A percentile compares a stretch with the other conserved stretches of the same genome.
Evolutionary conservation across 2,113 vertebrate species (phyloP).

Genomic region (Daboia siamensis): DNA sequence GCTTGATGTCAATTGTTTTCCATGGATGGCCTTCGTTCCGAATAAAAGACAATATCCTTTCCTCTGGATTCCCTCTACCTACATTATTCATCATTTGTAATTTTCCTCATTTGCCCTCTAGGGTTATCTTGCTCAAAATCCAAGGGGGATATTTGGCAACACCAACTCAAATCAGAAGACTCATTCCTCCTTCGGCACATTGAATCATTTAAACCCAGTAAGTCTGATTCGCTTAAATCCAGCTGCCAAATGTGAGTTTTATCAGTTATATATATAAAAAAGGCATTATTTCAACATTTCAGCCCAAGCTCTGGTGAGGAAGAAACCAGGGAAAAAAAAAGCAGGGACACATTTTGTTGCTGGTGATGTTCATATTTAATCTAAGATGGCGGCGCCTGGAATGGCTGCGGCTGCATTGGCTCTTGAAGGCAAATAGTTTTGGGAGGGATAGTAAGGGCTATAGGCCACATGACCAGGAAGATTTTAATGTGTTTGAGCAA

Average conservation of each 20-base stretch:
- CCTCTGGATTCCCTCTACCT: not conserved
- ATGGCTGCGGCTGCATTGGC: too few relatives aligned
- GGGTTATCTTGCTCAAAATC: not conserved
- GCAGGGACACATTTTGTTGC: constrained; percentile 12
- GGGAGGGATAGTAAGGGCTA: too few relatives aligned
- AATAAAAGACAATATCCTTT: not conserved
- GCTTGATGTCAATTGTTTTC: not conserved
- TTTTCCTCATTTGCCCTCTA: not conserved
- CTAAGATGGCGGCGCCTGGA: too few relatives aligned
- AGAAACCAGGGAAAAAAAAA: constrained; percentile 38
- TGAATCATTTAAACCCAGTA: not conserved
- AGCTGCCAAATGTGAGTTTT: constrained; percentile 27
- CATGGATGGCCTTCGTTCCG: not conserved
- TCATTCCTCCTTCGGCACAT: constrained; percentile 13
- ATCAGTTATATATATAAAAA: constrained; percentile 32
- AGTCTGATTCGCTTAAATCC: constrained; percentile 5
- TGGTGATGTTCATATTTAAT: constrained; percentile 29
- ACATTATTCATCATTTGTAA: not conserved
- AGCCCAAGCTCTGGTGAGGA: constrained; percentile 26
- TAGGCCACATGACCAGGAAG: too few relatives aligned
- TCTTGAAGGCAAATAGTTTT: too few relatives aligned
- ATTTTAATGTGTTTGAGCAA: too few relatives aligned
- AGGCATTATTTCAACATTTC: constrained; percentile 27
- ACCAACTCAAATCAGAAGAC: constrained; percentile 19
- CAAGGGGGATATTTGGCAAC: constrained; percentile 25